These are phyloP conservation scores for Melieria omissa DNA, from an alignment of 2,888 invertebrate genomes.

Conservation along the genomic window DNA sequence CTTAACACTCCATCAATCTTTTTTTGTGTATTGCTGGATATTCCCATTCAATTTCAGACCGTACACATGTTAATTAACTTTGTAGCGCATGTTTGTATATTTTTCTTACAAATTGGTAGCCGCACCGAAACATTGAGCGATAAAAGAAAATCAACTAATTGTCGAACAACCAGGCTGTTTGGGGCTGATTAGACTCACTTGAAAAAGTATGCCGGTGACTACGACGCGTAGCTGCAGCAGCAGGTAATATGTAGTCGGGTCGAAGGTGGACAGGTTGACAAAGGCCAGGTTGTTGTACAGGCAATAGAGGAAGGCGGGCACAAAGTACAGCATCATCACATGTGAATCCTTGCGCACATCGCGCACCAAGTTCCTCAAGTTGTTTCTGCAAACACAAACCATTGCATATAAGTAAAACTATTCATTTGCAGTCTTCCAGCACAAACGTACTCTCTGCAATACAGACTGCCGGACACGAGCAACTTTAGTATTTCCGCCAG, in stretches of 20 bases:
- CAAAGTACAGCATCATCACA: conserved; percentile 83
- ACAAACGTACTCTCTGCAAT: conserved; percentile 75
- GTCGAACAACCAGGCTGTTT: too few species aligned
- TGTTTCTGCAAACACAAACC: conserved; percentile 47
- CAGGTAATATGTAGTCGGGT: conserved; percentile 94
- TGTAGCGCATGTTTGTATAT: too few species aligned
- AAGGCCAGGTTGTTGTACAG: conserved; percentile 95
- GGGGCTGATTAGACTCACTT: conserved; percentile 71
- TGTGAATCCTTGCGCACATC: conserved; percentile 72
- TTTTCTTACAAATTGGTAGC: background rate
- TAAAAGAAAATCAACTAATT: background rate
- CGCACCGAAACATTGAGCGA: background rate
- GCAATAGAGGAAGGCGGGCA: conserved; percentile 92
- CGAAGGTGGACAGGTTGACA: conserved; percentile 88
- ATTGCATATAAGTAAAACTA: background rate
- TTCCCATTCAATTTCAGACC: too few species aligned
- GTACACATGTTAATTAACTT: too few species aligned
- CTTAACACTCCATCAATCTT: too few species aligned
- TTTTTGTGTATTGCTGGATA: too few species aligned
- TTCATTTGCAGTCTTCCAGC: too few species aligned
- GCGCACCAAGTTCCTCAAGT: conserved; percentile 51
- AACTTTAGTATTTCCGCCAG: conserved; percentile 89
- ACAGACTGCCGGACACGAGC: conserved; percentile 76
- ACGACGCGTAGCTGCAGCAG: conserved; percentile 91
- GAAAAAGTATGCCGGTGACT: conserved; percentile 90